Percentiles rank a stretch among this genome's conserved stretches.
phyloP scores from a whole-genome alignment of 1,140 invertebrate genomes.

The Oryzaephilus surinamensis region DNA sequence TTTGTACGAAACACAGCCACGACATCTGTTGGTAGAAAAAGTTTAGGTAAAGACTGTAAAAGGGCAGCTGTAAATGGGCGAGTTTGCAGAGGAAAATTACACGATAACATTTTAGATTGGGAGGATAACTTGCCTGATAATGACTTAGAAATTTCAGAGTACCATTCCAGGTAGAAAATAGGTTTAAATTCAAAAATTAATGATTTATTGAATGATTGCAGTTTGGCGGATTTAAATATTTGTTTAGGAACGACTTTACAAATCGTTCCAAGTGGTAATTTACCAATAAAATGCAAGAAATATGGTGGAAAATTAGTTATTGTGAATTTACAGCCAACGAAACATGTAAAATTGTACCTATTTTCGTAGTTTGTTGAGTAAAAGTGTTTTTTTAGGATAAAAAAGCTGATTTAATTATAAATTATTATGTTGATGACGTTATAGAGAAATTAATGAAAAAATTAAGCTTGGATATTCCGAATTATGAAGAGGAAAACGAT shows the following conservation, averaged over 20 bases:
- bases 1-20: constrained; percentile 72
- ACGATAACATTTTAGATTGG: constrained; percentile 97
- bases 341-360: constrained; percentile 61
- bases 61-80: constrained; percentile 50
- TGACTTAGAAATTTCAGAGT: constrained; percentile 76
- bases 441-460: constrained; percentile 65
- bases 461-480: constrained; percentile 57
- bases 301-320: constrained; percentile 84
- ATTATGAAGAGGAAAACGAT: constrained; percentile 56
- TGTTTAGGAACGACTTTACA: constrained; percentile 93
- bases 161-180: constrained; percentile 76
- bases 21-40: constrained; percentile 85
- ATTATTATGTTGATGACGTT: constrained; percentile 81
- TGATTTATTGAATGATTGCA: constrained; percentile 33
- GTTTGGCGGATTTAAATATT: constrained; percentile 82
- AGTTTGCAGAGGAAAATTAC: constrained; percentile 72
- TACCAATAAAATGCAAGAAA: constrained; percentile 82
- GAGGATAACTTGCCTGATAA: constrained; percentile 87
- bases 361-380: background rate
- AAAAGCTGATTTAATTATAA: constrained; percentile 81
- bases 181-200: too few species aligned
- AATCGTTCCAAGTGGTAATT: constrained; percentile 92
- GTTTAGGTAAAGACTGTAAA: constrained; percentile 65
- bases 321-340: constrained; percentile 94
- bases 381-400: constrained; percentile 55